Conservation (phyloP, 1,140 invertebrate species). For the Panagrolaimus sp. region DNA sequence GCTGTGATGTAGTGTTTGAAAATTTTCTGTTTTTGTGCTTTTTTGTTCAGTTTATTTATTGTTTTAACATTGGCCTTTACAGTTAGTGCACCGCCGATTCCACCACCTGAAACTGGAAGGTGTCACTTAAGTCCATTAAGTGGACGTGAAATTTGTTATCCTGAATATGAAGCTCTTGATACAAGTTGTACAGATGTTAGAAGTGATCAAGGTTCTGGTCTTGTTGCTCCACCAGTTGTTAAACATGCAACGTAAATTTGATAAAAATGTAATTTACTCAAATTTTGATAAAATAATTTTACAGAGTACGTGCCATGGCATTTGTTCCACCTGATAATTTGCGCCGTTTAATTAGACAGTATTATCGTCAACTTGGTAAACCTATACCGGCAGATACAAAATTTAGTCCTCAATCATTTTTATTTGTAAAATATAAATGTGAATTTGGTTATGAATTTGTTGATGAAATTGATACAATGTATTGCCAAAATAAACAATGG, state of each 20-base stretch:
- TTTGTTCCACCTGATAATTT: slow-evolving; percentile 57
- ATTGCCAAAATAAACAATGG: slow-evolving; percentile 52
- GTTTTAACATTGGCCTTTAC: slow-evolving; percentile 25
- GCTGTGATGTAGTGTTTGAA: background rate
- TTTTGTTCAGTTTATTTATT: slow-evolving; percentile 8
- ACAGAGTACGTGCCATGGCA: slow-evolving; percentile 56
- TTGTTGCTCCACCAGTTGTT: slow-evolving; percentile 49
- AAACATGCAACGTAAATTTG: slow-evolving; percentile 48
- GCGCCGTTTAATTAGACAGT: slow-evolving; percentile 53
- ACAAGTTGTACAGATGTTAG: slow-evolving; percentile 52
- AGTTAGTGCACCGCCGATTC: slow-evolving; percentile 55
- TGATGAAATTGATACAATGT: slow-evolving; percentile 57
- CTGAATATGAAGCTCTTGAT: slow-evolving; percentile 46
- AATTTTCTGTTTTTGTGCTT: background rate
- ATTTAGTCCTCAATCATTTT: slow-evolving; percentile 44
- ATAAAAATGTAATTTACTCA: slow-evolving; percentile 4
- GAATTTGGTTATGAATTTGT: slow-evolving; percentile 55
- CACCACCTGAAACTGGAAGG: slow-evolving; percentile 47
- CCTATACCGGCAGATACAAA: slow-evolving; percentile 50
- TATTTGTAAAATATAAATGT: slow-evolving; percentile 56
- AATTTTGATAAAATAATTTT: background rate
- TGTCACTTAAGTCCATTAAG: slow-evolving; percentile 46
- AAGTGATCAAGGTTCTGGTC: slow-evolving; percentile 34
- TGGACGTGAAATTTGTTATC: slow-evolving; percentile 54
- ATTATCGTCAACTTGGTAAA: slow-evolving; percentile 52